phyloP scores from a whole-genome alignment of 2,888 invertebrate genomes.

The Callimorpha dominula region DNA sequence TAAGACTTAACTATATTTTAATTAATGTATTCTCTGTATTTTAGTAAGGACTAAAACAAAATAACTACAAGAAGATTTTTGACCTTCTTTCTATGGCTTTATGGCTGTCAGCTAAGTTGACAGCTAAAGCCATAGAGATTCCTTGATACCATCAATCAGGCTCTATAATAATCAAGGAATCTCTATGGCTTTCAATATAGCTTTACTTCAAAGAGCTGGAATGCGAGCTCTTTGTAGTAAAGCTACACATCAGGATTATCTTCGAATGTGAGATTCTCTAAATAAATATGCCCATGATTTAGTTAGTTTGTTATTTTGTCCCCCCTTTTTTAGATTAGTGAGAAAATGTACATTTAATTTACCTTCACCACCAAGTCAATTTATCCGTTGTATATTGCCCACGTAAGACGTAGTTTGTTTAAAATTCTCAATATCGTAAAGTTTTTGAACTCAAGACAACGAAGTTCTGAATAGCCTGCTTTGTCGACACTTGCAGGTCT shows the following conservation, averaged over 20 bases:
- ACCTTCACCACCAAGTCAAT: neutral
- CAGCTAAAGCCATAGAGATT: neutral
- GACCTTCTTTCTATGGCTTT: too few species aligned
- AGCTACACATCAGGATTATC: neutral
- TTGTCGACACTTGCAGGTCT: constrained; percentile 53
- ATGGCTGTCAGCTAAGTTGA: neutral
- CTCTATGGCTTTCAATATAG: too few species aligned
- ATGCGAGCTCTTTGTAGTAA: neutral
- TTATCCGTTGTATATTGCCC: constrained; percentile 20
- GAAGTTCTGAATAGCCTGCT: constrained; percentile 63
- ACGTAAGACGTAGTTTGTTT: constrained; percentile 39
- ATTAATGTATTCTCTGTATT: too few species aligned
- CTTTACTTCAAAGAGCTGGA: too few species aligned
- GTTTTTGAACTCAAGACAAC: constrained; percentile 54
- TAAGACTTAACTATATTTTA: too few species aligned
- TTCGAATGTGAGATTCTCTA: neutral
- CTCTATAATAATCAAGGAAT: too few species aligned
- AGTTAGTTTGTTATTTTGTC: neutral
- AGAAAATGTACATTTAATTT: neutral
- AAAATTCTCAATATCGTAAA: constrained; percentile 55
- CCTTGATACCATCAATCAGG: too few species aligned
- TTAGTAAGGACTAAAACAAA: too few species aligned
- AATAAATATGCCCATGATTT: too few species aligned
- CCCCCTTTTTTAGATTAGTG: neutral
- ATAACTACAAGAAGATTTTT: too few species aligned